Conservation (phyloP, 2,797 vertebrate species). For the Anguilla megastoma region DNA sequence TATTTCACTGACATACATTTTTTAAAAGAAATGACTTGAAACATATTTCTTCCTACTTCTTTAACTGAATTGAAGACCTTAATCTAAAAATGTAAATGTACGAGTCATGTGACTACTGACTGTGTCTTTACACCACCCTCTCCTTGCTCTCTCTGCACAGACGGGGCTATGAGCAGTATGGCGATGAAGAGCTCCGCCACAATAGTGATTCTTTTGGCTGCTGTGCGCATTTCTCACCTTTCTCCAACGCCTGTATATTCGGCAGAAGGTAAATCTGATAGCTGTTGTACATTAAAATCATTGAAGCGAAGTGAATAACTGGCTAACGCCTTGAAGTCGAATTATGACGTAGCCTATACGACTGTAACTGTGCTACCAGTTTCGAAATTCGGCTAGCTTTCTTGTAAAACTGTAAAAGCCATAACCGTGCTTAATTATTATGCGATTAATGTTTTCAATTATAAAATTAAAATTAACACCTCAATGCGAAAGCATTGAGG, state of each 20-base stretch:
- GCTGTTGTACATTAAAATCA: neutral
- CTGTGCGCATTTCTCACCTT: constrained; percentile 35
- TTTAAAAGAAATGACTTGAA: too few relatives aligned
- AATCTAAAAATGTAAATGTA: neutral
- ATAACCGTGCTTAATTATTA: neutral
- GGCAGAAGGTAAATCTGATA: constrained; percentile 47
- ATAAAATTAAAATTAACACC: too few relatives aligned
- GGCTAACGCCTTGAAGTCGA: neutral
- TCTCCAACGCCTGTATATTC: constrained; percentile 40
- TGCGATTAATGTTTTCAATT: neutral
- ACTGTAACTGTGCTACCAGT: neutral
- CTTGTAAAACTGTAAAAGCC: neutral
- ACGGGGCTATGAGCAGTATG: neutral
- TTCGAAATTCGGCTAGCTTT: neutral
- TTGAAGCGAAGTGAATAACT: neutral
- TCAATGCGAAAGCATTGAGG: neutral
- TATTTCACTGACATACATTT: too few relatives aligned
- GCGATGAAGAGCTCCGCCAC: neutral
- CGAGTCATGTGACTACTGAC: neutral
- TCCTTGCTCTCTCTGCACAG: neutral
- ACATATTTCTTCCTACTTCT: neutral
- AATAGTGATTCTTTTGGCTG: constrained; percentile 9
- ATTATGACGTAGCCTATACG: neutral
- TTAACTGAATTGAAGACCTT: neutral
- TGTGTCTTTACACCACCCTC: neutral